phyloP scores from a whole-genome alignment of 2,888 invertebrate species.

The Cephus nigrinus region DNA sequence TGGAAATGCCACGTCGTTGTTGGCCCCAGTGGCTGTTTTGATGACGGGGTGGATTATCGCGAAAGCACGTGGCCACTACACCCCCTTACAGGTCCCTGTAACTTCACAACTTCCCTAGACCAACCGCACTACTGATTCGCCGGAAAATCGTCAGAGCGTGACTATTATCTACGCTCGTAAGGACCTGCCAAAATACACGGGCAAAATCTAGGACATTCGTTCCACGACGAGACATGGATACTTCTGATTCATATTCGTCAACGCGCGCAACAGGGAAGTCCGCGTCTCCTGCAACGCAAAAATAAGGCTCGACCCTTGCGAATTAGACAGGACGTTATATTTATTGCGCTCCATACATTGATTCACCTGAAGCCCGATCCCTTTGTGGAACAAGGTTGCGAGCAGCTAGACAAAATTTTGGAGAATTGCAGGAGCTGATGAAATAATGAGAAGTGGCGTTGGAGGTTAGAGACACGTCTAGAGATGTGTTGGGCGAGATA shows the following conservation, averaged over 20 bases:
- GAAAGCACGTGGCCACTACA: slow-evolving; percentile 9
- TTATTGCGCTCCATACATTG: too few species aligned
- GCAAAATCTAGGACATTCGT: background rate
- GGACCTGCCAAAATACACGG: background rate
- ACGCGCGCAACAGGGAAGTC: too few species aligned
- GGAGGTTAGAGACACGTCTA: too few species aligned
- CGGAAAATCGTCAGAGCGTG: slow-evolving; percentile 22
- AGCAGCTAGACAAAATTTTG: background rate
- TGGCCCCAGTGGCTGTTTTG: slow-evolving; percentile 25
- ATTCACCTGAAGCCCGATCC: too few species aligned
- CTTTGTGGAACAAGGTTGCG: too few species aligned
- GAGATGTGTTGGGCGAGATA: slow-evolving; percentile 17
- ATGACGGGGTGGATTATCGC: slow-evolving; percentile 33
- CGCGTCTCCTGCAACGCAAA: too few species aligned
- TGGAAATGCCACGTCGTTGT: slow-evolving; percentile 18
- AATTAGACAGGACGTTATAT: too few species aligned
- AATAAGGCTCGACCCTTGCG: too few species aligned
- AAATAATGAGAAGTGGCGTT: too few species aligned
- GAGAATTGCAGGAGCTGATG: background rate
- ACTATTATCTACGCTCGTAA: slow-evolving; percentile 16
- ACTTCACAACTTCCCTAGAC: slow-evolving; percentile 7
- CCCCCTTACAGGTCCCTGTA: slow-evolving; percentile 5
- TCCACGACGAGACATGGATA: background rate
- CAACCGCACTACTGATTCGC: slow-evolving; percentile 22
- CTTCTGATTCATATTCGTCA: too few species aligned